phyloP scores from a whole-genome alignment of 2,888 invertebrate genomes.

The Ptychoptera contaminata region DNA sequence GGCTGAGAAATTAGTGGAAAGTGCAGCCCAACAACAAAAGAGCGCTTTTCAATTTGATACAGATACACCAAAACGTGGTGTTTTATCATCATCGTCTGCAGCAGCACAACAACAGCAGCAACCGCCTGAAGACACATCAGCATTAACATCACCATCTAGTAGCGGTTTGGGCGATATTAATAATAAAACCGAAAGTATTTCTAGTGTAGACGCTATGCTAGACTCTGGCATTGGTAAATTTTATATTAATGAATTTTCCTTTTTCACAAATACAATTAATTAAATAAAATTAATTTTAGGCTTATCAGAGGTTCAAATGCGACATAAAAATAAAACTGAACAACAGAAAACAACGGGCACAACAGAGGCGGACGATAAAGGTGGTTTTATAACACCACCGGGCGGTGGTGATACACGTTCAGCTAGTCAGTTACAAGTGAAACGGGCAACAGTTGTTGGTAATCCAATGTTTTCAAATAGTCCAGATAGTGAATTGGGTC shows the following conservation, averaged over 20 bases:
- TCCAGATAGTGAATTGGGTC: constrained; percentile 33
- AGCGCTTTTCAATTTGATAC: constrained; percentile 31
- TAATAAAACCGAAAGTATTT: background rate
- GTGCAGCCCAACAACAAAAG: constrained; percentile 25
- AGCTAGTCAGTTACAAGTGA: constrained; percentile 36
- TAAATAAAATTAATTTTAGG: background rate
- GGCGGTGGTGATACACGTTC: constrained; percentile 13
- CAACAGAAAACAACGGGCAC: constrained; percentile 8
- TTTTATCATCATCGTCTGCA: background rate
- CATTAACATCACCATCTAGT: too few relatives aligned
- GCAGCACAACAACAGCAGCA: background rate
- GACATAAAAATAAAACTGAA: constrained; percentile 7
- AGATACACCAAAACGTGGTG: constrained; percentile 26
- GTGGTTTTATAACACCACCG: constrained; percentile 18
- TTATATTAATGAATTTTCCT: background rate
- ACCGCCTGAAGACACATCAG: constrained; percentile 2
- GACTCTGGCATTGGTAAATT: constrained; percentile 8
- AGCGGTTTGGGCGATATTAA: background rate
- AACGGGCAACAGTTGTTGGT: constrained; percentile 71
- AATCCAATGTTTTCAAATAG: constrained; percentile 69
- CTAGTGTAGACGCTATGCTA: constrained; percentile 4
- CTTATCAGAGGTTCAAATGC: background rate
- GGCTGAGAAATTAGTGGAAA: constrained; percentile 29
- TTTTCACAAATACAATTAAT: too few relatives aligned
- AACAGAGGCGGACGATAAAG: constrained; percentile 16